These are phyloP conservation scores for Cheilosia impressa DNA, from an alignment of 2,888 invertebrate species.

Conservation along the genomic window DNA sequence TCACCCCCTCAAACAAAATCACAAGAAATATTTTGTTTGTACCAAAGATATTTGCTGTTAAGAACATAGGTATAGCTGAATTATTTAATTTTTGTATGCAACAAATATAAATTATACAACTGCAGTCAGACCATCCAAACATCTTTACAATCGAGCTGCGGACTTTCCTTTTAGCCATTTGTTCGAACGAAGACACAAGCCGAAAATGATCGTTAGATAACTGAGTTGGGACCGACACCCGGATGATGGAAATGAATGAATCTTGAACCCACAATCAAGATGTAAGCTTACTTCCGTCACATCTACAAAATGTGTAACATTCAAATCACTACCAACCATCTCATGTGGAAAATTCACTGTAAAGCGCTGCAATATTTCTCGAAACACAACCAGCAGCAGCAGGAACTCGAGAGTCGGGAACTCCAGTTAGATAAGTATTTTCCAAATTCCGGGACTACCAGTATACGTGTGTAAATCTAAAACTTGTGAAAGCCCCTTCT, in stretches of 20 bases:
- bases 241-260: conserved; percentile 19
- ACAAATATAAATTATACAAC: too few species aligned
- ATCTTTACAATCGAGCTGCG: too few species aligned
- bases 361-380: conserved; percentile 15
- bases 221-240: background rate
- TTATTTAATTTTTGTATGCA: too few species aligned
- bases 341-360: conserved; percentile 35
- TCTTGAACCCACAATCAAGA: conserved; percentile 20
- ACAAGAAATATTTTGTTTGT: too few species aligned
- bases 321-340: conserved; percentile 10
- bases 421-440: conserved; percentile 55
- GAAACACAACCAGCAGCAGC: conserved; percentile 4
- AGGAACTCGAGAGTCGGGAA: conserved; percentile 36
- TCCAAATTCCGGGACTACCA: conserved; percentile 44
- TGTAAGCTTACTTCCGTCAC: conserved; percentile 24
- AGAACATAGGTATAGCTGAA: too few species aligned
- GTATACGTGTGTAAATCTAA: conserved; percentile 7
- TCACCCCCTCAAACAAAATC: too few species aligned
- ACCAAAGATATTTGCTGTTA: too few species aligned
- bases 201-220: too few species aligned
- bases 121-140: too few species aligned
- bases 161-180: too few species aligned
- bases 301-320: conserved; percentile 10
- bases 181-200: too few species aligned
- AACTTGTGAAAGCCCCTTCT: conserved; percentile 54